Conservation (phyloP, 2,888 invertebrate genomes). For the Dioctria linearis region DNA sequence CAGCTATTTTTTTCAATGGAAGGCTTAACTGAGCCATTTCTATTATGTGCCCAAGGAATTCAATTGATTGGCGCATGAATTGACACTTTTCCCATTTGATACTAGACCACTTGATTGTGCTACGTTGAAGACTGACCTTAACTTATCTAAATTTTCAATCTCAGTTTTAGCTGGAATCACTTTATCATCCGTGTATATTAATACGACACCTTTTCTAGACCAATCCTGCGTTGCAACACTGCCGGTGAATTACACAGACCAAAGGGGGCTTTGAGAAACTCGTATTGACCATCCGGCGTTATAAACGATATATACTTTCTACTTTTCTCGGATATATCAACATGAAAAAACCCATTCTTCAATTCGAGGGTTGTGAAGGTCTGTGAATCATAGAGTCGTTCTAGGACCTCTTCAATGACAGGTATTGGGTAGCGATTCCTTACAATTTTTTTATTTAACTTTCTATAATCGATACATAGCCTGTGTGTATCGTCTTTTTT, state of each 20-base stretch:
- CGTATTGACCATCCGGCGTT: conserved; percentile 61
- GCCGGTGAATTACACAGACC: conserved; percentile 60
- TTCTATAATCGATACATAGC: too few species aligned
- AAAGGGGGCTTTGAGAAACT: conserved; percentile 56
- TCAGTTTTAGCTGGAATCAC: conserved; percentile 19
- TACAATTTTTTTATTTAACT: conserved; percentile 3
- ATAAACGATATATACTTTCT: conserved; percentile 62
- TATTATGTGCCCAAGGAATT: conserved; percentile 14
- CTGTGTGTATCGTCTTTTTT: too few species aligned
- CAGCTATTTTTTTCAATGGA: conserved; percentile 61
- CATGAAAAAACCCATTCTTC: conserved; percentile 64
- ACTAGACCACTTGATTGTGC: conserved; percentile 15
- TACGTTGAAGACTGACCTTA: conserved; percentile 52
- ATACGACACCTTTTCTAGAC: background rate
- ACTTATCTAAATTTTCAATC: background rate
- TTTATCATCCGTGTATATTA: conserved; percentile 29
- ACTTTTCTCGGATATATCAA: conserved; percentile 60
- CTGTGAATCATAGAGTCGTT: conserved; percentile 60
- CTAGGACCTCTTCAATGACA: conserved; percentile 59
- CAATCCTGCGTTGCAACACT: conserved; percentile 59
- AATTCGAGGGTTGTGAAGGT: conserved; percentile 62
- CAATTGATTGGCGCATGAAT: conserved; percentile 39
- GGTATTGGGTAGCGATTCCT: conserved; percentile 57
- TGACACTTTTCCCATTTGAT: conserved; percentile 60
- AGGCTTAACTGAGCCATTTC: conserved; percentile 59